Percentiles rank a stretch among this genome's conserved stretches.
These are phyloP conservation scores for Chinchilla lanigera DNA, from an alignment of 2,113 vertebrate genomes.

Conservation along the genomic window DNA sequence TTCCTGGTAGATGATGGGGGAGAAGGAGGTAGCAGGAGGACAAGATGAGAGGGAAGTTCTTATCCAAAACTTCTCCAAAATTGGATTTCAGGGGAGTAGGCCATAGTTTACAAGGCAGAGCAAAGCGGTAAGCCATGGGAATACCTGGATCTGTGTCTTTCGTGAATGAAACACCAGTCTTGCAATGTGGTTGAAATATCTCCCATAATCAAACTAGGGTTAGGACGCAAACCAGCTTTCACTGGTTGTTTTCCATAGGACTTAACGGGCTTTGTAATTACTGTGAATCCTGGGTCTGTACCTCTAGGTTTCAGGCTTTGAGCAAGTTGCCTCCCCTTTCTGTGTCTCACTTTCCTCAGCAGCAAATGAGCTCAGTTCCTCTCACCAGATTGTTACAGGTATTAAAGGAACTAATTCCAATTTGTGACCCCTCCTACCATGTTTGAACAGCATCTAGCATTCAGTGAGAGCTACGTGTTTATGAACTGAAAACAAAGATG, in stretches of 20 bases:
- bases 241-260: background rate
- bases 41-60: background rate
- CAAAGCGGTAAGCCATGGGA: background rate
- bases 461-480: background rate
- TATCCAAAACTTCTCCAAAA: background rate
- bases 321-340: background rate
- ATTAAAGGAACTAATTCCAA: background rate
- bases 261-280: background rate
- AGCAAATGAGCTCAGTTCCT: background rate
- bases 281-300: background rate
- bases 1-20: background rate
- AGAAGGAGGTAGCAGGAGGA: slow-evolving; percentile 18
- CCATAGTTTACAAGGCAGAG: background rate
- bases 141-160: background rate
- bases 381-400: background rate
- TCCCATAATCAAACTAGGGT: background rate
- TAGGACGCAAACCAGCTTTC: background rate
- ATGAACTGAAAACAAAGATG: background rate
- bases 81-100: slow-evolving; percentile 43
- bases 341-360: background rate
- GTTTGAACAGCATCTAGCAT: background rate
- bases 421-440: background rate
- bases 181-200: background rate
- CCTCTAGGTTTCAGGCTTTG: background rate
- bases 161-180: slow-evolving; percentile 25